Base-by-base conservation (phyloP, 2,113 vertebrate species). In the Pteruthius melanotis region DNA sequence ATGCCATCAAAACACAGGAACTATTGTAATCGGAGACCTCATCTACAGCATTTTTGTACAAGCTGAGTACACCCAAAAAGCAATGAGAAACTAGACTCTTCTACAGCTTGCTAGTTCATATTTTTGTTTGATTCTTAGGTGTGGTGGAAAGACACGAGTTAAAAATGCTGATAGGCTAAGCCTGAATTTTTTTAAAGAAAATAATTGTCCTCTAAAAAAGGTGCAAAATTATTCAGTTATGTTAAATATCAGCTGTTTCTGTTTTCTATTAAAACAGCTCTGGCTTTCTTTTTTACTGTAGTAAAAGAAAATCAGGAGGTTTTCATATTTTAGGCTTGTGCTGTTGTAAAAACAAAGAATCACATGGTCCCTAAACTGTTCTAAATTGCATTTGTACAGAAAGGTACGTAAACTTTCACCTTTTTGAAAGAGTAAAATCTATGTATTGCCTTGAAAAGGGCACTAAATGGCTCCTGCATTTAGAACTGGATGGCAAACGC, bases 371-470 rank as follows among this genome's bases (percentile, higher is more conserved):
- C 53, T 93, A 72, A 96, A 94, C 57, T 63, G 45, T 68, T 89
- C 47, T 90, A 94, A 96, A 96, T 75, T 56, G 37, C 83, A 65
- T 93, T 94, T 95, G 40, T 47, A 87, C 50, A 85, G 68, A 84
- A 70, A 86, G n/a, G 59, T 89, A 96, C 82, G 65, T 59, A 91
- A 95, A 95, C 68, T 27, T 59, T 96, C 90, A 94, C 84, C 71
- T 95, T 97, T 91, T 83, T 71, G 44, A 87, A 94, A 31, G 52
- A 94, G 39, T 49, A 93, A 95, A 90, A 95, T 77, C 89, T 88
- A 57, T 91, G 37, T 83, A 83, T 90, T 86, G 71, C 74, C 80
- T 95, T 95, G 87, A 92, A 97, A 97, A 98, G 91, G 95, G 86
- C 89, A 95, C 64, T 87, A 91, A 96, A 83, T 65, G 72, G 42